Conservation (phyloP, 2,113 vertebrate genomes). For the Rhizomys pruinosus region DNA sequence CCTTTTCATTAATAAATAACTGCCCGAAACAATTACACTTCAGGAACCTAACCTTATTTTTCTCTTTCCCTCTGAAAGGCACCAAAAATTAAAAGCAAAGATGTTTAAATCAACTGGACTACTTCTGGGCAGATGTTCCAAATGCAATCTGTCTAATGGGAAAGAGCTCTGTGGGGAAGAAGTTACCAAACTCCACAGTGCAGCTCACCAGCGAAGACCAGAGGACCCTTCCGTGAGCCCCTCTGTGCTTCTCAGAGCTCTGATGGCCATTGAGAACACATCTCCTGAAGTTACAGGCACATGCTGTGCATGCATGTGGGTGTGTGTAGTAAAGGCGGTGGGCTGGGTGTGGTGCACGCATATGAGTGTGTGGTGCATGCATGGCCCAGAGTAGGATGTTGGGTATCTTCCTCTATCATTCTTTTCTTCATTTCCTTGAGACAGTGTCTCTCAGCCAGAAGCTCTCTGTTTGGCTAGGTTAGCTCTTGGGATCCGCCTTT, state of each 20-base stretch:
- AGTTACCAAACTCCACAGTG: accelerated
- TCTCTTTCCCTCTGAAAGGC: conserved; percentile 50
- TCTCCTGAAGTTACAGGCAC: not conserved
- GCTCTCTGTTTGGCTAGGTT: not conserved
- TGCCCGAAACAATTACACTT: conserved; percentile 78
- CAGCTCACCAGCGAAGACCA: not conserved
- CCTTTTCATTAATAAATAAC: conserved; percentile 82
- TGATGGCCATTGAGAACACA: too few relatives aligned
- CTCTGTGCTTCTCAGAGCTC: not conserved
- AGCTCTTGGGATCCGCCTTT: not conserved
- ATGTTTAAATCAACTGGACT: not conserved
- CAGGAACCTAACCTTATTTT: conserved; percentile 65
- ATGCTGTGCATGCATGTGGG: not conserved
- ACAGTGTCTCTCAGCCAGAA: not conserved
- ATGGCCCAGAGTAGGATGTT: not conserved
- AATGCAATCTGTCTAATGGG: not conserved
- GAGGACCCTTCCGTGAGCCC: too few relatives aligned
- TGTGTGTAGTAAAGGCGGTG: not conserved
- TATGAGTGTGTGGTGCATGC: not conserved
- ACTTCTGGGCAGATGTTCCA: not conserved
- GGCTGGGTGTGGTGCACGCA: not conserved
- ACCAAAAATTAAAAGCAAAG: conserved; percentile 48
- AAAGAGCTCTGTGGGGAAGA: not conserved
- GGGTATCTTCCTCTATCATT: not conserved
- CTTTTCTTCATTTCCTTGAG: not conserved